These are phyloP conservation scores for Ametastegia equiseti DNA, from an alignment of 2,888 invertebrate genomes.

Conservation along the genomic window DNA sequence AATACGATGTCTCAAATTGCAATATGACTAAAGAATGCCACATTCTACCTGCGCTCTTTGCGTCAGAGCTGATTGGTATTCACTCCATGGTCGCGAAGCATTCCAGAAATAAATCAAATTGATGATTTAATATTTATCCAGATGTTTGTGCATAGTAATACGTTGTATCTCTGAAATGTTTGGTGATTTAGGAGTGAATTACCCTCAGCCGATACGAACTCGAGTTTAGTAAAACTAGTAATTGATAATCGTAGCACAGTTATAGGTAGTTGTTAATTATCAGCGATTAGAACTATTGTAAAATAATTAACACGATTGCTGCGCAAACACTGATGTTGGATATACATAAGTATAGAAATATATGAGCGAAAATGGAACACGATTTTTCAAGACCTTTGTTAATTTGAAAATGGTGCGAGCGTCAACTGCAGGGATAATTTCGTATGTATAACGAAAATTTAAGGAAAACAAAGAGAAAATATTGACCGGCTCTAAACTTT, in stretches of 20 bases:
- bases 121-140: conserved; percentile 1
- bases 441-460: background rate
- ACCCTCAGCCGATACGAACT: background rate
- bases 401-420: background rate
- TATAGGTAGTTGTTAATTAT: conserved; percentile 11
- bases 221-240: background rate
- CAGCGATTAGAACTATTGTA: conserved; percentile 5
- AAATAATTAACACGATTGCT: background rate
- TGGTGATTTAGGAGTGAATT: background rate
- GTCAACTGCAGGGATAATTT: background rate
- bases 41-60: background rate
- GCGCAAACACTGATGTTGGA: background rate
- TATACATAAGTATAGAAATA: background rate
- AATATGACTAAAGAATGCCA: background rate
- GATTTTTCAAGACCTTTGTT: background rate
- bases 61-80: background rate
- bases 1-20: background rate
- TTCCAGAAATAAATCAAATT: background rate
- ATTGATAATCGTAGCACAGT: conserved; percentile 9
- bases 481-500: background rate
- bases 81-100: background rate
- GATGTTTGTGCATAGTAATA: conserved; percentile 12
- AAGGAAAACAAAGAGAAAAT: background rate
- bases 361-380: background rate
- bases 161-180: conserved; percentile 22